Evolutionary conservation across 2,797 vertebrate genomes (phyloP), one percentile per base, ranked within the genome.

Genomic region (Mergus octosetaceus): DNA sequence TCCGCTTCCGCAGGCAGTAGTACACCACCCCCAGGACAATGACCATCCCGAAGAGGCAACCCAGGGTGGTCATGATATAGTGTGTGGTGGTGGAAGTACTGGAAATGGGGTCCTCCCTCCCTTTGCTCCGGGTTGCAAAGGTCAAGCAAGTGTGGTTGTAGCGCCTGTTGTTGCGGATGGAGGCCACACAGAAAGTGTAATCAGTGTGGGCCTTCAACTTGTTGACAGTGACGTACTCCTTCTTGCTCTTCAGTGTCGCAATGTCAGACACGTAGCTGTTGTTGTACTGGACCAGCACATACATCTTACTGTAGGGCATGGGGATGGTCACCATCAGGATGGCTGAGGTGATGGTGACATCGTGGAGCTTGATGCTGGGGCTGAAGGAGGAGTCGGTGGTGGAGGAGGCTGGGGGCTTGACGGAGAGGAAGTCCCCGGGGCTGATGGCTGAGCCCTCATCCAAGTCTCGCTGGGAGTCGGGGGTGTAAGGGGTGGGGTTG

Each of bases 61-160:
- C 99, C 74, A 99, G 98, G 81, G 99, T 99, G 69, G 99, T 99
- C 99, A 99, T 99, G 87, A 99, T 99, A 96, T 99, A 99, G 94
- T 99, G 99, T 6, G 99, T 99, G n/a, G 99, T 99, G 76, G 99
- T 99, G 93, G 99, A 99, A 20, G 99, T 98, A 87, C 98, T 98
- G 69, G 99, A 98, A 32, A 98, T 97, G 78, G 98, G 97, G 66
- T 99, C 98, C 19, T 99, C 98, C 3, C 96, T 97, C 78, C 97
- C 98, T n/a, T 98, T 98, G 73, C 98, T 98, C 30, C 98, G 97
- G 2, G 99, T 99, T 84, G 99, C 98, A 93, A 99, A 99, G 79
- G 98, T 98, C 84, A 99, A 96, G 91, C 99, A 99, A 88, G 99
- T 99, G 96, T 99, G 99, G 97, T 99, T 99, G 97, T 97, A 98